Base-by-base conservation (phyloP, 2,888 invertebrate genomes). In the Leucozona laternaria region DNA sequence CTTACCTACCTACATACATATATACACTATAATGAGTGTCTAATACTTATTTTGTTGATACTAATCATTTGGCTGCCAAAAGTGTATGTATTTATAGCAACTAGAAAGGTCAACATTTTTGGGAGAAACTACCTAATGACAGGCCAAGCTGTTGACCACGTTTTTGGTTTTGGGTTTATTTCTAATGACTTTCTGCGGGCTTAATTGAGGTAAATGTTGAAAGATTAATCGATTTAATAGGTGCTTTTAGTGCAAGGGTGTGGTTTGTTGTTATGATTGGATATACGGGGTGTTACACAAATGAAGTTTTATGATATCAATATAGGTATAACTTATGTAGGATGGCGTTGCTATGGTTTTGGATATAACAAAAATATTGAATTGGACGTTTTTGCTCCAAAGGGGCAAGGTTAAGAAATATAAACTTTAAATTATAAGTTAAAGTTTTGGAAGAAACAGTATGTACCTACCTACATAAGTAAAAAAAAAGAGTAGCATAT, bases 181-280 rank as follows among this genome's bases (percentile, higher is more conserved):
- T 43, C 40, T 62, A 40, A 62, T 62, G 60, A 20, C 70, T 43
- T 48, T 71, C 17, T 45, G 58, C 1, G 37, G 22, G 64, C 72
- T 58, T 79, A 62, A 79, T 73, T 79, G 50, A 25, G 25, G 43
- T 68, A 75, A 75, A 75, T 68, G 60, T 50, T 80, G 48, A 57
- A 68, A 75, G 75, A 80, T 68, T 66, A 60, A 75, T 80, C 58
- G 66, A 66, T 66, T 40, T 64, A 64, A 34, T 40, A 31, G 64
- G 11, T 66, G n/a, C n/a, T 43, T 40, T 37, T 20, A 40, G 72
- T 57, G 64, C 40, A 48, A 15, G 53, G 53, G 53, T 25, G 25
- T 20, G 57, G 55, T 37, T 31, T 31, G 20, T 37, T 20, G 1
- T 22, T 15, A 20, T 34, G 4, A 55, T 55, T 25, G 50, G 7